Evolutionary conservation across 2,797 vertebrate species (phyloP).

Genomic region (Phalanger gymnotis): DNA sequence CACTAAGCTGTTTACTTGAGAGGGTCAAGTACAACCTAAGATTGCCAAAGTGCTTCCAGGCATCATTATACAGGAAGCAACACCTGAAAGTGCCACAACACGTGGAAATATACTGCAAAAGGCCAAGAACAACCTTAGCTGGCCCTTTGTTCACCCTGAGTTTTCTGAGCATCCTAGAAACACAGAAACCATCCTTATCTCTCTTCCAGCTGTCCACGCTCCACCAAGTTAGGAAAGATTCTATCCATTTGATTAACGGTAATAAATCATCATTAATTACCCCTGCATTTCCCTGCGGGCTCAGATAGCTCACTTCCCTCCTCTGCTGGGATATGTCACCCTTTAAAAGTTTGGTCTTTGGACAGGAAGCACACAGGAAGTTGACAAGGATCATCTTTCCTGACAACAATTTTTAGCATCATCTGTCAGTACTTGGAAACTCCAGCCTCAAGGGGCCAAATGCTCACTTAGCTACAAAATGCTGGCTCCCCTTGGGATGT

Average conservation of each 20-base stretch:
- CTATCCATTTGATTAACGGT: constrained; percentile 1
- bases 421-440: constrained; percentile 29
- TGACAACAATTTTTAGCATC: constrained; percentile 42
- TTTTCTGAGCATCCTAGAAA: neutral
- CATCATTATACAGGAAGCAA: neutral
- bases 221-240: neutral
- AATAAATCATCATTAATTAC: constrained; percentile 12
- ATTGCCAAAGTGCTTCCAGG: neutral
- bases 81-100: neutral
- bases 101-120: neutral
- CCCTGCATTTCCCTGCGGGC: neutral
- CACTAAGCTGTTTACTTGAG: neutral
- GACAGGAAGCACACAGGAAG: constrained; percentile 63
- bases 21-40: neutral
- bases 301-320: constrained; percentile 6
- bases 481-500: neutral
- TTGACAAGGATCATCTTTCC: constrained; percentile 15
- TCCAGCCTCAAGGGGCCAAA: constrained; percentile 23
- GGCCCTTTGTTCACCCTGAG: neutral
- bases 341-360: constrained; percentile 16
- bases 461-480: neutral
- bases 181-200: neutral
- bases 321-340: constrained; percentile 16
- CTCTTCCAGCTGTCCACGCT: neutral
- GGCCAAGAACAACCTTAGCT: rapidly evolving